Base-by-base conservation (phyloP, 2,797 vertebrate genomes). In the Sus cebifrons region DNA sequence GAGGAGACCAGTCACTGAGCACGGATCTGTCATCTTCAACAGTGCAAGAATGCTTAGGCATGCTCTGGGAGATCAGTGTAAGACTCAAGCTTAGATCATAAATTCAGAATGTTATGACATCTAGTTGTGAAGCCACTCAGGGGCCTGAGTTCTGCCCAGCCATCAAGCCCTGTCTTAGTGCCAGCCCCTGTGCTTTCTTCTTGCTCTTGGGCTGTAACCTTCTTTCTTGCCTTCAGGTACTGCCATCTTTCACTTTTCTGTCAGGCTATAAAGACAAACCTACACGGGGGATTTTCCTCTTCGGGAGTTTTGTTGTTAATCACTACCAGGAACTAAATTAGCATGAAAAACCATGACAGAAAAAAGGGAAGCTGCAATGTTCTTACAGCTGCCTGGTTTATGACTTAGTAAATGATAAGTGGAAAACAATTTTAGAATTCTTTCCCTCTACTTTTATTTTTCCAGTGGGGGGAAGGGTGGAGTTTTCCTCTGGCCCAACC, bases 301-400 rank as follows among this genome's bases (percentile, higher is more conserved):
- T 78, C 3, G 12, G 62, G 29, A 89, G 16, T 95, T 96, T 64
- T 96, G 29, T 95, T 95, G 73, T 91, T 83, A 67, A 79, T 94
- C 82, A 87, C 18, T 25, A 92, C 32, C 32, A 79, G 49, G 18
- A 97, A 79, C 70, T 93, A 92, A 87, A 71, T 94, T 23, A 93
- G 36, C 17, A 2, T 81, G 64, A 77, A 94, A 91, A 93, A 49
- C 21, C 20, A 16, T 73, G 84, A 86, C 62, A 86, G 32, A 56
- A 88, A 92, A 93, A 93, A 18, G 3, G 70, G 91, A 95, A 95
- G 82, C 52, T 82, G 29, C 32, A 62, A 18, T 40, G 68, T 89
- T 96, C 65, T 91, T 79, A 83, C 12, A 79, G 67, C 21, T 92
- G 56, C 7, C 32, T 74, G 64, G 54, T 89, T 95, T 93, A 60